Percentiles rank a stretch among this genome's conserved stretches.
Conservation (phyloP, 2,888 invertebrate genomes). For the Chironomus tentans region DNA sequence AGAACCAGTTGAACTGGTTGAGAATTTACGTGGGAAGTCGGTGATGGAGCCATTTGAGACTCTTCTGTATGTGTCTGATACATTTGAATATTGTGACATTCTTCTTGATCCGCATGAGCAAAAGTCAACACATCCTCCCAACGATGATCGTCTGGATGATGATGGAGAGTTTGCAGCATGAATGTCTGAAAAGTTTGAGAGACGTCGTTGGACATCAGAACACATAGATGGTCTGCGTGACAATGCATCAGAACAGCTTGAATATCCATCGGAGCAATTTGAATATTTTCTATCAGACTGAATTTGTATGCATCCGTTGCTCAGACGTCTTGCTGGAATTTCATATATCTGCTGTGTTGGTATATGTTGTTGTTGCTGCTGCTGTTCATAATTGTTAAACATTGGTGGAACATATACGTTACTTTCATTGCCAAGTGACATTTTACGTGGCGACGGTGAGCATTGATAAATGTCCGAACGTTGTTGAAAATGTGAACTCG, state of each 20-base stretch:
- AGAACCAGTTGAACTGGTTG: conserved; percentile 38
- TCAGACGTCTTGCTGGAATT: conserved; percentile 55
- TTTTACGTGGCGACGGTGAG: conserved; percentile 16
- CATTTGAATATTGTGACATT: conserved; percentile 36
- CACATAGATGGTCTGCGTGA: conserved; percentile 40
- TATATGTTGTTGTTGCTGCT: neutral
- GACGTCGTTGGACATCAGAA: conserved; percentile 34
- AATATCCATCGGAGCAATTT: conserved; percentile 40
- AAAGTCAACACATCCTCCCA: conserved; percentile 33
- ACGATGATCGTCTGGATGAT: conserved; percentile 27
- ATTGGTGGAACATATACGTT: conserved; percentile 22
- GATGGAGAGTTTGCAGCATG: neutral
- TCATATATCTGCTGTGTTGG: conserved; percentile 45
- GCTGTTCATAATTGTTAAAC: neutral
- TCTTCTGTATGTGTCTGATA: conserved; percentile 37
- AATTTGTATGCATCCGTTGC: conserved; percentile 55
- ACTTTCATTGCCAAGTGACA: conserved; percentile 28
- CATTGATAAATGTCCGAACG: conserved; percentile 29
- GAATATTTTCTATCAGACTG: conserved; percentile 35
- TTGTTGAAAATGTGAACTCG: conserved; percentile 30
- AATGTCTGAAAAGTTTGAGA: conserved; percentile 33
- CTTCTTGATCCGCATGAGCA: conserved; percentile 38
- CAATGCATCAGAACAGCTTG: conserved; percentile 34
- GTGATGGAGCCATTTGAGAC: conserved; percentile 45
- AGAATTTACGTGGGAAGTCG: conserved; percentile 45